Evolutionary conservation across 2,888 invertebrate genomes (phyloP).

Genomic region (Epirrita christyi): DNA sequence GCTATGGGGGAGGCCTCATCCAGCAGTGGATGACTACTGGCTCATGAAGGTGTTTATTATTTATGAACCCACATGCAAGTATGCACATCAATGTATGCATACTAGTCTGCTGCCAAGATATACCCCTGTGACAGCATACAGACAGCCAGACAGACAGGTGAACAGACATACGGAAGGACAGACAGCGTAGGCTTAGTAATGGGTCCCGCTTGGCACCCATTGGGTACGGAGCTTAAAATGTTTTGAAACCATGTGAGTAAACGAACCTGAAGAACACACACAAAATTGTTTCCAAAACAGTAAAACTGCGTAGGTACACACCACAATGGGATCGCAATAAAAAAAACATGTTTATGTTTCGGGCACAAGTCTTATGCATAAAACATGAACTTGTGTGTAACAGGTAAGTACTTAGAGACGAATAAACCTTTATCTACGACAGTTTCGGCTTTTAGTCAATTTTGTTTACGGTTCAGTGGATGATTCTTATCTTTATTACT

Average conservation of each 20-base stretch:
- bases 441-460: slow-evolving; percentile 16
- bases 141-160: too few relatives aligned
- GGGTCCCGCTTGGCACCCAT: too few relatives aligned
- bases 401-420: slow-evolving; percentile 17
- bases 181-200: too few relatives aligned
- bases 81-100: too few relatives aligned
- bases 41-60: too few relatives aligned
- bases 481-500: slow-evolving; percentile 7
- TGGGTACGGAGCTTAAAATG: not conserved
- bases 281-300: slow-evolving; percentile 18
- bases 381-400: slow-evolving; percentile 34
- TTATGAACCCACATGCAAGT: too few relatives aligned
- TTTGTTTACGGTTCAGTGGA: not conserved
- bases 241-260: not conserved
- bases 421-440: slow-evolving; percentile 26
- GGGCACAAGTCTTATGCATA: slow-evolving; percentile 35
- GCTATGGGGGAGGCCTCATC: too few relatives aligned
- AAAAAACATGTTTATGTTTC: slow-evolving; percentile 43
- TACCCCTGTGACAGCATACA: too few relatives aligned
- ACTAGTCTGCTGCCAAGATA: too few relatives aligned
- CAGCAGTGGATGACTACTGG: too few relatives aligned
- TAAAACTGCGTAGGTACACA: slow-evolving; percentile 32
- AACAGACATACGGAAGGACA: too few relatives aligned
- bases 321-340: slow-evolving; percentile 39
- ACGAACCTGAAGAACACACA: slow-evolving; percentile 13